Percentiles rank a stretch among this genome's conserved stretches.
These are phyloP conservation scores for Ecliptopera silaceata DNA, from an alignment of 2,888 invertebrate species.

Conservation along the genomic window DNA sequence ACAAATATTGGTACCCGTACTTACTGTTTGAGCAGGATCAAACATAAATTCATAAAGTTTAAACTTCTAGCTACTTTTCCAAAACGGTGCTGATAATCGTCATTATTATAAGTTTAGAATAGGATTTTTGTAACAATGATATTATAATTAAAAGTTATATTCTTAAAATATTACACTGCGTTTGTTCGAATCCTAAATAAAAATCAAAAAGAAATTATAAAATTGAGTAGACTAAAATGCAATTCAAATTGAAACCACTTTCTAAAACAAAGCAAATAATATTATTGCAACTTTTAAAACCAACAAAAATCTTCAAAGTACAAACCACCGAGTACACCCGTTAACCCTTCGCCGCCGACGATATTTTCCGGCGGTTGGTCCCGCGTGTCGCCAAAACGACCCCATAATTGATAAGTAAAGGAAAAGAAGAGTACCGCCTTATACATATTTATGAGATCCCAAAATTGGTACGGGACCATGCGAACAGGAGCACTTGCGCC, in stretches of 20 bases:
- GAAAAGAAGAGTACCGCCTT: slow-evolving; percentile 79
- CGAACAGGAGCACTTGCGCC: slow-evolving; percentile 77
- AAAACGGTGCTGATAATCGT: no score
- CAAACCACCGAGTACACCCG: slow-evolving; percentile 41
- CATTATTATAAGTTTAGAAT: no score
- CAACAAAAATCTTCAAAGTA: slow-evolving; percentile 54
- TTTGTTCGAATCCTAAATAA: no score
- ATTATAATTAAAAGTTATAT: no score
- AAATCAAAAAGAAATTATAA: no score
- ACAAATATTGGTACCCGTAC: no score
- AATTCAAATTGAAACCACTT: slow-evolving; percentile 12
- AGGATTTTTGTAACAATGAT: no score
- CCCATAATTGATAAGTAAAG: slow-evolving; percentile 83
- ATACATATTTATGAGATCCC: slow-evolving; percentile 81
- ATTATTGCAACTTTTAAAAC: slow-evolving; percentile 36
- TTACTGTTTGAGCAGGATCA: no score
- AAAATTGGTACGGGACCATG: slow-evolving; percentile 80
- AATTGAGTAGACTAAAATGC: no score
- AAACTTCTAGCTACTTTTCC: no score
- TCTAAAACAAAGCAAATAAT: slow-evolving; percentile 31
- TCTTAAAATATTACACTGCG: no score
- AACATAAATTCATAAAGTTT: no score
- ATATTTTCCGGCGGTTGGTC: slow-evolving; percentile 62
- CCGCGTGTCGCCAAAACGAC: slow-evolving; percentile 74
- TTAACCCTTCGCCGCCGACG: slow-evolving; percentile 68